Conservation (phyloP, 1,140 invertebrate genomes). For the Eubasilissa regina region DNA sequence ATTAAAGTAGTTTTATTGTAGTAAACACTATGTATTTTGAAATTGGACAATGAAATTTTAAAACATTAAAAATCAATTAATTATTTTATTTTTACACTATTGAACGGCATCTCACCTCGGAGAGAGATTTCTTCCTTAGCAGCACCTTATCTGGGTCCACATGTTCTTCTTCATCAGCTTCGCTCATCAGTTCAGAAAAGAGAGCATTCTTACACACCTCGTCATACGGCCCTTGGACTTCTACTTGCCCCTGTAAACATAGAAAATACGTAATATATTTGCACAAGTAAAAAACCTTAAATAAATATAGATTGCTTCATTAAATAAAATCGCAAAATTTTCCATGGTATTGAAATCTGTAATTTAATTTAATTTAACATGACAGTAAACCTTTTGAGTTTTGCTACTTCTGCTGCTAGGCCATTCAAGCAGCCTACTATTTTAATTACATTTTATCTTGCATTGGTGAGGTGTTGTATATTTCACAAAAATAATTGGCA, state of each 20-base stretch:
- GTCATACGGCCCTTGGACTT: conserved; percentile 79
- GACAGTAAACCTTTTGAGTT: no score
- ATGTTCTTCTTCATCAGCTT: conserved; percentile 63
- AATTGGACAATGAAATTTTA: neutral
- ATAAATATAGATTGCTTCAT: no score
- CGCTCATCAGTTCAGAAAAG: conserved; percentile 67
- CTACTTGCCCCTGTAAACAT: conserved; percentile 75
- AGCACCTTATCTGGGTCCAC: conserved; percentile 43
- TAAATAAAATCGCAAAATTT: no score
- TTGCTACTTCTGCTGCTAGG: no score
- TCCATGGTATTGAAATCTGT: no score
- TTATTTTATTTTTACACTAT: neutral
- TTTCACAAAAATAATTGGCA: no score
- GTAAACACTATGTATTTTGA: neutral
- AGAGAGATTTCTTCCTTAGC: conserved; percentile 51
- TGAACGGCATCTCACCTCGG: conserved; percentile 29
- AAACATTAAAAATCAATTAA: neutral
- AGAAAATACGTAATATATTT: no score
- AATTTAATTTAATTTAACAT: no score
- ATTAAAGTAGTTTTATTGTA: neutral
- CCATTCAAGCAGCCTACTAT: no score
- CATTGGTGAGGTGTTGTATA: no score
- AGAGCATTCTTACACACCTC: conserved; percentile 66
- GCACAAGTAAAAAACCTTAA: no score
- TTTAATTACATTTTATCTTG: no score